These are phyloP conservation scores for Mobula hypostoma DNA, from an alignment of 2,113 vertebrate genomes.

Conservation along the genomic window DNA sequence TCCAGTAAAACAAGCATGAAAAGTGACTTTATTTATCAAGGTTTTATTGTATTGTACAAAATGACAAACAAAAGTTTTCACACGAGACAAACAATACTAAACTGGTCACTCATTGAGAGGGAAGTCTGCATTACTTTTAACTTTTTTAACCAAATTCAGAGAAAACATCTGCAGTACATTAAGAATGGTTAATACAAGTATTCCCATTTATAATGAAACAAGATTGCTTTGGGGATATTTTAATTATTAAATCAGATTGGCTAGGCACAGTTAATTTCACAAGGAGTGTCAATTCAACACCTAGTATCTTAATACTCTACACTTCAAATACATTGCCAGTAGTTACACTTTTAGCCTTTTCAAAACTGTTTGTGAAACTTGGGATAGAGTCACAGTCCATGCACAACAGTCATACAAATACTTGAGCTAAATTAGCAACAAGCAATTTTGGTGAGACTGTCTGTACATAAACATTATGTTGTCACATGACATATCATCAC, in stretches of 20 bases:
- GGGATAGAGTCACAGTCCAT: conserved; percentile 13
- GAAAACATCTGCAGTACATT: background rate
- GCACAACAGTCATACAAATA: background rate
- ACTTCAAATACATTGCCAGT: background rate
- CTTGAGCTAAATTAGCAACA: background rate
- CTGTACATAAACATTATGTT: background rate
- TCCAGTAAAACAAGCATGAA: background rate
- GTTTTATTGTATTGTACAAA: conserved; percentile 35
- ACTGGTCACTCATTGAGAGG: conserved; percentile 5
- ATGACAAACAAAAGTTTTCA: conserved; percentile 29
- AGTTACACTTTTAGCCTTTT: background rate
- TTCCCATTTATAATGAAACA: conserved; percentile 16
- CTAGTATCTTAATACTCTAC: background rate
- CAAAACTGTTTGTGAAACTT: background rate
- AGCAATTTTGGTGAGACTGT: background rate
- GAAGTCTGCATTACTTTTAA: conserved; percentile 34
- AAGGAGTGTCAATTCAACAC: background rate
- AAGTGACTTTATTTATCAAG: conserved; percentile 28
- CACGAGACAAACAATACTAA: conserved; percentile 31
- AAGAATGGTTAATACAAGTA: background rate
- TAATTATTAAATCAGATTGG: conserved; percentile 12
- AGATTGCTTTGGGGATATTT: conserved; percentile 4
- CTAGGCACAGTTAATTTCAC: background rate
- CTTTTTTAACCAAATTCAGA: conserved; percentile 1
- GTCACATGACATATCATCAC: background rate